phyloP scores from a whole-genome alignment of 2,888 invertebrate species.

The Selenia dentaria region DNA sequence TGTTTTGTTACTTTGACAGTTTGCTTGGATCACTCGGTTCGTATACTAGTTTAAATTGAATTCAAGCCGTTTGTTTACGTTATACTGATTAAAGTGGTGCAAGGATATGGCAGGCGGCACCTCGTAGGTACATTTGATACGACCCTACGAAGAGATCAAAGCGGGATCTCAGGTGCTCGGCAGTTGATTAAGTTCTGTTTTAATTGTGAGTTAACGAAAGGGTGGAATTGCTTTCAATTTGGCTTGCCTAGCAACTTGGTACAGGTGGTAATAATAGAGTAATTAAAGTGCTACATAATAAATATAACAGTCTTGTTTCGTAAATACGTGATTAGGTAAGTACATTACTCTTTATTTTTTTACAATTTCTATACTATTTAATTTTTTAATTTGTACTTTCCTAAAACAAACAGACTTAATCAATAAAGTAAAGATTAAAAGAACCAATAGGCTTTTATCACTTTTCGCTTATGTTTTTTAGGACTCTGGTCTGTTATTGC shows the following conservation, averaged over 20 bases:
- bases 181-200: conserved; percentile 20
- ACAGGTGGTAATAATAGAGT: conserved; percentile 6
- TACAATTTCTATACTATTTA: no score
- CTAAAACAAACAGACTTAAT: no score
- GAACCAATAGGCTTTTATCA: no score
- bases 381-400: no score
- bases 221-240: conserved; percentile 6
- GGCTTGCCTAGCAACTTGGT: neutral
- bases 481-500: no score
- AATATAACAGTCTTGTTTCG: no score
- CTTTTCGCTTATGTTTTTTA: no score
- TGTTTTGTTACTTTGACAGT: conserved; percentile 55
- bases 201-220: conserved; percentile 20
- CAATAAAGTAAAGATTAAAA: no score
- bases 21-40: conserved; percentile 47
- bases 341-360: no score
- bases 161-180: conserved; percentile 19
- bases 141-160: conserved; percentile 24
- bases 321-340: no score
- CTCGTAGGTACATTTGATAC: conserved; percentile 26
- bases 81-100: conserved; percentile 52
- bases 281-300: conserved; percentile 8
- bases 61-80: conserved; percentile 54
- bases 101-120: conserved; percentile 26
- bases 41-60: conserved; percentile 57